A percentile compares a stretch with the other conserved stretches of the same genome.
Conservation (phyloP, 2,797 vertebrate species). For the Pogonophryne albipinna region DNA sequence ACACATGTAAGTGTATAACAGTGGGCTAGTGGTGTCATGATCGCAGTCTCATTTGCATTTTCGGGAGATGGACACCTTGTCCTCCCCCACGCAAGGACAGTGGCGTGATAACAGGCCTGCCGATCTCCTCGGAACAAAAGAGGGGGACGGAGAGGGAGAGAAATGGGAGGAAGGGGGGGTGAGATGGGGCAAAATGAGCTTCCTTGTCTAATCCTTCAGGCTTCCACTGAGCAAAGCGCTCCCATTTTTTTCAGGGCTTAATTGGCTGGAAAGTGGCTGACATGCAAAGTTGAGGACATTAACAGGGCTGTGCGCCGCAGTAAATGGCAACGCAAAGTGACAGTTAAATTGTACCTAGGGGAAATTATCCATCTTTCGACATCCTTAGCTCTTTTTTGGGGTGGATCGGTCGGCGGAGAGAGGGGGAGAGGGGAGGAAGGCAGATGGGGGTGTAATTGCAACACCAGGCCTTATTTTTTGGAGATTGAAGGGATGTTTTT, state of each 20-base stretch:
- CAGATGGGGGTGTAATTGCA: constrained; percentile 94
- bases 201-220: constrained; percentile 99
- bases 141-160: constrained; percentile 82
- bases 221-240: constrained; percentile 93
- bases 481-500: constrained; percentile 85
- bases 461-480: constrained; percentile 83
- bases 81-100: constrained; percentile 86
- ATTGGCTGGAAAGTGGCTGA: constrained; percentile 99
- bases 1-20: constrained; percentile 32
- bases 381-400: constrained; percentile 93
- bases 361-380: constrained; percentile 99
- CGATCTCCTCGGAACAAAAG: constrained; percentile 95
- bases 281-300: constrained; percentile 99
- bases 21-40: constrained; percentile 67
- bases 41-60: constrained; percentile 63
- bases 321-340: constrained; percentile 99
- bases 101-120: constrained; percentile 96
- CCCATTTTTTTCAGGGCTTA: constrained; percentile 93
- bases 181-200: constrained; percentile 89
- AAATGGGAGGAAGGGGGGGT: not conserved
- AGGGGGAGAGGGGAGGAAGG: constrained; percentile 46
- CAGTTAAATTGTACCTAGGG: constrained; percentile 99
- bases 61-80: constrained; percentile 60
- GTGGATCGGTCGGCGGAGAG: constrained; percentile 54
- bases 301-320: constrained; percentile 91